Percentiles rank a stretch among this genome's conserved stretches.
phyloP scores from a whole-genome alignment of 2,797 vertebrate species.

The Phalanger gymnotis region DNA sequence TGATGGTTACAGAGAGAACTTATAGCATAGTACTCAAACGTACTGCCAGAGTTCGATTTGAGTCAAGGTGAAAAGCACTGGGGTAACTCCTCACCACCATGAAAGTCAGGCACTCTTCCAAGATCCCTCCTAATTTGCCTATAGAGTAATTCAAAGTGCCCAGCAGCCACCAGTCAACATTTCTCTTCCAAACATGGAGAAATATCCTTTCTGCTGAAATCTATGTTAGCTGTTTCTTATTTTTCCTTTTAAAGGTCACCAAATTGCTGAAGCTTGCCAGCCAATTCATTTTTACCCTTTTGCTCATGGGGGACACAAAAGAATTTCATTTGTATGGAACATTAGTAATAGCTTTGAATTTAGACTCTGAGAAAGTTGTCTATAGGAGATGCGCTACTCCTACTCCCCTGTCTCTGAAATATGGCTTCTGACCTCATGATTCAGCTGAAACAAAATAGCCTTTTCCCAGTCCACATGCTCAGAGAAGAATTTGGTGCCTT shows the following conservation, averaged over 20 bases:
- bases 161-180: slow-evolving; percentile 64
- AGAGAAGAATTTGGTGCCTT: not conserved
- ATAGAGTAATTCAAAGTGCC: slow-evolving; percentile 55
- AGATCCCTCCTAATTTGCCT: slow-evolving; percentile 51
- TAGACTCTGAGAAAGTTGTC: not conserved
- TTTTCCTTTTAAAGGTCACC: slow-evolving; percentile 29
- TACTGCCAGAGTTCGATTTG: slow-evolving; percentile 18
- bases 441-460: not conserved
- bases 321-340: slow-evolving; percentile 57
- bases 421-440: not conserved
- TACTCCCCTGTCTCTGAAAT: not conserved
- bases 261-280: slow-evolving; percentile 23
- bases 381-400: not conserved
- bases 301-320: slow-evolving; percentile 22
- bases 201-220: slow-evolving; percentile 39
- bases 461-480: not conserved
- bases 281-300: slow-evolving; percentile 53
- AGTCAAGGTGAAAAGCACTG: slow-evolving; percentile 42
- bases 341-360: not conserved
- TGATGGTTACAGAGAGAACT: slow-evolving; percentile 12
- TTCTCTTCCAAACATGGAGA: slow-evolving; percentile 66
- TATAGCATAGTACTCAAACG: slow-evolving; percentile 35
- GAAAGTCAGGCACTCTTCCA: slow-evolving; percentile 66
- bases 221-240: slow-evolving; percentile 25
- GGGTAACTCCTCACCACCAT: slow-evolving; percentile 73